Conservation (phyloP, 2,113 vertebrate genomes). For the Theropithecus gelada region DNA sequence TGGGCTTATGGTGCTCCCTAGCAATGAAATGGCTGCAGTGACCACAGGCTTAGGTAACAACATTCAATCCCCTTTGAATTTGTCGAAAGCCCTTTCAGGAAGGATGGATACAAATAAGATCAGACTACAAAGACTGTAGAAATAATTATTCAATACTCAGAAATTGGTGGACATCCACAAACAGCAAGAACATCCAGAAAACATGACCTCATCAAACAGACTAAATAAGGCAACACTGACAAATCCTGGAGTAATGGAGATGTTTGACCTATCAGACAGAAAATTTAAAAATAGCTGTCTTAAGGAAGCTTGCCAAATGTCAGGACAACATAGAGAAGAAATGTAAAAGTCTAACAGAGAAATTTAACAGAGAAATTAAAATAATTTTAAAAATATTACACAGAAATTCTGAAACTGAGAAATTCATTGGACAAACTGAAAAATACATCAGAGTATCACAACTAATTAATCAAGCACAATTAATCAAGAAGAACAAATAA, state of each 20-base stretch:
- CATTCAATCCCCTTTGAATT: not conserved
- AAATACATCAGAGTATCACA: not conserved
- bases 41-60: not conserved
- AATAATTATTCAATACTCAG: not conserved
- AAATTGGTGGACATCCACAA: not conserved
- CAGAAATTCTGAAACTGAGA: not conserved
- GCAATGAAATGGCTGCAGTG: not conserved
- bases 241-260: not conserved
- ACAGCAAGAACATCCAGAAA: not conserved
- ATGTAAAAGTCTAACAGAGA: not conserved
- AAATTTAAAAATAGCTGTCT: not conserved
- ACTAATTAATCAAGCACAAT: too few relatives aligned
- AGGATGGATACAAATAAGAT: not conserved
- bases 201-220: not conserved
- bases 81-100: not conserved
- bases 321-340: not conserved
- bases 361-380: not conserved
- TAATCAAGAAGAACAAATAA: too few relatives aligned
- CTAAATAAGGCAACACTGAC: not conserved
- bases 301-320: not conserved
- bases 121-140: not conserved
- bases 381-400: not conserved
- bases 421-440: not conserved
- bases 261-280: not conserved
- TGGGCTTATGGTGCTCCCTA: not conserved